phyloP scores from a whole-genome alignment of 2,797 vertebrate species.

The Gorsachius magnificus region DNA sequence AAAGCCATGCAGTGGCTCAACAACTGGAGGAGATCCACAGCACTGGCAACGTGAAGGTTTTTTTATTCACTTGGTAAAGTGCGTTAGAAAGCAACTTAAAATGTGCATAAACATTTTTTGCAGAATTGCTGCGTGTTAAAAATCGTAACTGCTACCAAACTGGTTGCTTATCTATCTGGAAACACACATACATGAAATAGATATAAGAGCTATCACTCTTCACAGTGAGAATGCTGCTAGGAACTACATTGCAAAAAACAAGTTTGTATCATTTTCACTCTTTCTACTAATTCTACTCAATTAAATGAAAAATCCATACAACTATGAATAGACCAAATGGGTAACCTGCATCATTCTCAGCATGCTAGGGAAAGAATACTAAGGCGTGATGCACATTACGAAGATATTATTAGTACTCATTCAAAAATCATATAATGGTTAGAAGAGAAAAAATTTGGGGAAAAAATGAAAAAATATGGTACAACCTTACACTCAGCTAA shows the following conservation, averaged over 20 bases:
- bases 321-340: not conserved
- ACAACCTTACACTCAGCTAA: not conserved
- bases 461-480: not conserved
- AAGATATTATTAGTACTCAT: not conserved
- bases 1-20: not conserved
- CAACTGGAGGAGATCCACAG: not conserved
- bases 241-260: not conserved
- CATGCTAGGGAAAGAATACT: not conserved
- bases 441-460: not conserved
- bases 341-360: not conserved
- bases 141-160: not conserved
- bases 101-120: not conserved
- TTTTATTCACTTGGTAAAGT: not conserved
- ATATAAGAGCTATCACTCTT: not conserved
- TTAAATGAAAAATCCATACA: not conserved
- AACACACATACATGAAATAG: not conserved
- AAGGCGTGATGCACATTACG: accelerated
- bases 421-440: not conserved
- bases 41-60: not conserved
- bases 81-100: not conserved
- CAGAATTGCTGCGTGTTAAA: not conserved
- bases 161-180: not conserved
- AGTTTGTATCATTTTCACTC: not conserved
- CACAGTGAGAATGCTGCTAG: not conserved
- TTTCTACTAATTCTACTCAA: not conserved